A percentile compares a stretch with the other conserved stretches of the same genome.
Conservation (phyloP, 2,797 vertebrate genomes). For the Cheracebus regulus region DNA sequence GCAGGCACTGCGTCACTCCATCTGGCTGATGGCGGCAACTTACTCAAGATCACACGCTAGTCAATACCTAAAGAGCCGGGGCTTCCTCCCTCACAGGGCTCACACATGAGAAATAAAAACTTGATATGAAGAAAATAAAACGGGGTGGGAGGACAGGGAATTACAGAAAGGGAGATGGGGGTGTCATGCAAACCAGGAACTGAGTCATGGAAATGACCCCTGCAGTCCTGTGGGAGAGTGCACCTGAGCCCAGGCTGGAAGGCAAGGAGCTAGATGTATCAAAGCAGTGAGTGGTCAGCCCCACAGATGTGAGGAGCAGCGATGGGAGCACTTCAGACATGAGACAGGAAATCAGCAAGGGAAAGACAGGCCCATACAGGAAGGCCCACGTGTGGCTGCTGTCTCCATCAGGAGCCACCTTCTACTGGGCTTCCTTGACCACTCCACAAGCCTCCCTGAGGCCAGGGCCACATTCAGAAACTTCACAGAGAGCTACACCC, state of each 20-base stretch:
- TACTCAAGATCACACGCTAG: neutral
- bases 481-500: neutral
- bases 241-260: neutral
- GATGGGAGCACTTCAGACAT: neutral
- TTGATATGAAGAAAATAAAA: neutral
- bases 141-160: neutral
- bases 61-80: neutral
- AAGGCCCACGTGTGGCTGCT: neutral
- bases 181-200: neutral
- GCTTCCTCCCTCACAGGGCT: neutral
- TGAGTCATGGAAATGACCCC: neutral
- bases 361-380: neutral
- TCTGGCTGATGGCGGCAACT: neutral
- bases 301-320: neutral
- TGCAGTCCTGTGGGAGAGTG: neutral
- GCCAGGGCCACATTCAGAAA: neutral
- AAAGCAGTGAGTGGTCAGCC: neutral
- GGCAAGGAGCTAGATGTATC: neutral
- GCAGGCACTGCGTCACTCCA: neutral
- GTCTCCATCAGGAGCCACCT: neutral
- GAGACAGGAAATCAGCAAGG: neutral
- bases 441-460: neutral
- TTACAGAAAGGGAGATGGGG: neutral
- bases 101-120: neutral
- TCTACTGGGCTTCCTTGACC: neutral